A percentile compares a stretch with the other conserved stretches of the same genome.
Conservation (phyloP, 2,797 vertebrate genomes). For the Poliocrania exsul region DNA sequence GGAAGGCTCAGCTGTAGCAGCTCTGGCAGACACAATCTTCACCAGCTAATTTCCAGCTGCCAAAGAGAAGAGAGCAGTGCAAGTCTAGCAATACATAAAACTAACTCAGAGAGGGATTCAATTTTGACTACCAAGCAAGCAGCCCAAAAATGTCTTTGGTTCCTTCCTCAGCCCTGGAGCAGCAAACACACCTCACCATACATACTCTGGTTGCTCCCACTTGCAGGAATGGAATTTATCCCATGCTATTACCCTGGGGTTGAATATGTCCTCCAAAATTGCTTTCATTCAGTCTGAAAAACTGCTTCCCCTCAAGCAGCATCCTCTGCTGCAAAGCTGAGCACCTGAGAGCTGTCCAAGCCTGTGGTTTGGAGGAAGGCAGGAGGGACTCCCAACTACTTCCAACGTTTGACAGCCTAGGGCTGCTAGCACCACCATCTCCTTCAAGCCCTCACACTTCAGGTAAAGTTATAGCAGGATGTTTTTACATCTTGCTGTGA, state of each 20-base stretch:
- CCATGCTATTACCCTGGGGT: background rate
- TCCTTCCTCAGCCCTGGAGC: background rate
- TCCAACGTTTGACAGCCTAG: background rate
- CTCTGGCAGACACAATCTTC: background rate
- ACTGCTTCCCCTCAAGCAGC: background rate
- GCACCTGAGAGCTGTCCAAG: background rate
- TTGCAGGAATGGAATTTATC: background rate
- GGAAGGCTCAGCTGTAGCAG: background rate
- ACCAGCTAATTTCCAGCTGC: background rate
- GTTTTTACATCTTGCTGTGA: background rate
- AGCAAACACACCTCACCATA: background rate
- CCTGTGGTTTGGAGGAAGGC: background rate
- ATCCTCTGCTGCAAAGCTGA: background rate
- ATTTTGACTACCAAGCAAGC: background rate
- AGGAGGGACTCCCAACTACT: accelerated
- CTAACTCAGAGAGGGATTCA: background rate
- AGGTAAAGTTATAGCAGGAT: background rate
- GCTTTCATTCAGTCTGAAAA: background rate
- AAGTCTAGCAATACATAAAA: background rate
- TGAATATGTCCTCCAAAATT: background rate
- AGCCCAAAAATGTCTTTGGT: background rate
- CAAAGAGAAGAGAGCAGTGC: background rate
- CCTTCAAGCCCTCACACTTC: background rate
- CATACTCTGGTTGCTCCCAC: background rate
- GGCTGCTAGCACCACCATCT: background rate